Conservation (phyloP, 2,113 vertebrate species). For the Microtus pennsylvanicus region DNA sequence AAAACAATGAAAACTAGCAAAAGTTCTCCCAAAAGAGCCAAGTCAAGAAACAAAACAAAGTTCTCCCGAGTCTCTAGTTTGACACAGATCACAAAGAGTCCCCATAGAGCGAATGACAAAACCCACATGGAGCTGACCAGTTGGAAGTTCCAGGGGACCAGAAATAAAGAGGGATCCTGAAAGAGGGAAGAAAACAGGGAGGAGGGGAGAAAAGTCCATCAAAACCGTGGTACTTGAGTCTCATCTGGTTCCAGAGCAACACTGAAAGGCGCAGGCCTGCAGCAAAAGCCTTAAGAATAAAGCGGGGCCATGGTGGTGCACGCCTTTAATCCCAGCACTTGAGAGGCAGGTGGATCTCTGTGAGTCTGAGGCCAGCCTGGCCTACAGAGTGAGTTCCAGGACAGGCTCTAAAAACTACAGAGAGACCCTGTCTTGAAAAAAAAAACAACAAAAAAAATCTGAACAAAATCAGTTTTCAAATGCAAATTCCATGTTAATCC, state of each 20-base stretch:
- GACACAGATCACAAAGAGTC: neutral
- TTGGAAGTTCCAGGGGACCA: neutral
- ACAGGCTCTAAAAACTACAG: no score
- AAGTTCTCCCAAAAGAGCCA: neutral
- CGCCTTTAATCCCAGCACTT: no score
- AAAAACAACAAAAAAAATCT: no score
- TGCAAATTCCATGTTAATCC: neutral
- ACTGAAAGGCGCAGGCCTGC: neutral
- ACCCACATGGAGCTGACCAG: neutral
- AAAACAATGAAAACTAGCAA: neutral
- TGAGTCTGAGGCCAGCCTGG: no score
- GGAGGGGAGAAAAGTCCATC: neutral
- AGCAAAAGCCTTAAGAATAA: neutral
- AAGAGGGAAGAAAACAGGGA: neutral
- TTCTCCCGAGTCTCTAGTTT: neutral
- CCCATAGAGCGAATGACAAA: no score
- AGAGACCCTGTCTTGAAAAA: no score
- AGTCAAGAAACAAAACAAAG: neutral
- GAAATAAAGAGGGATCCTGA: neutral
- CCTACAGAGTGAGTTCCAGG: no score
- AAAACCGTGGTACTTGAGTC: neutral
- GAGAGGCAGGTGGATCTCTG: no score
- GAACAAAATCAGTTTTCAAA: slow-evolving; percentile 14
- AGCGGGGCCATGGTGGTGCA: no score
- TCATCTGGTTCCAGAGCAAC: neutral